phyloP scores from a whole-genome alignment of 2,888 invertebrate species.

The Xylocampa areola region DNA sequence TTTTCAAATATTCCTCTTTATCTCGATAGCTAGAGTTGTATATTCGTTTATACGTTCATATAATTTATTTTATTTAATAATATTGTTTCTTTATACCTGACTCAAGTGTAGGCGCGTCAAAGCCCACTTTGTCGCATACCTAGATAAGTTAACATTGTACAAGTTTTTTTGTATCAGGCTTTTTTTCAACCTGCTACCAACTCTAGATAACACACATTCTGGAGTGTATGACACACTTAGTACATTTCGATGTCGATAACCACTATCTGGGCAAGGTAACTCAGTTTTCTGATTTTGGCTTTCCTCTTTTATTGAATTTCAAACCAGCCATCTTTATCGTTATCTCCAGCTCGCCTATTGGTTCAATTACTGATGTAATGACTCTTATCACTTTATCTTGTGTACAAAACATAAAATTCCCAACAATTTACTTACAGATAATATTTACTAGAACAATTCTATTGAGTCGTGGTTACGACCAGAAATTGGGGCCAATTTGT shows the following conservation, averaged over 20 bases:
- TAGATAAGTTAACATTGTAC: conserved; percentile 54
- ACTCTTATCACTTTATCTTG: conserved; percentile 52
- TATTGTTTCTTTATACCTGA: conserved; percentile 33
- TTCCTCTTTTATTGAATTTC: conserved; percentile 51
- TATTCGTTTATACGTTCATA: too few species aligned
- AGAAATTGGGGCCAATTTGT: conserved; percentile 80
- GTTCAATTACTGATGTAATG: conserved; percentile 26
- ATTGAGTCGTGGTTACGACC: conserved; percentile 55
- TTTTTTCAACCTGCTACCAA: conserved; percentile 67
- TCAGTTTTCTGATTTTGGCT: conserved; percentile 49
- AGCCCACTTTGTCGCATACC: conserved; percentile 32
- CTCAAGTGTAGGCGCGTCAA: conserved; percentile 30
- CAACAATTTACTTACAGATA: conserved; percentile 48
- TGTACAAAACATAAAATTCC: conserved; percentile 41
- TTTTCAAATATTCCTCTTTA: too few species aligned
- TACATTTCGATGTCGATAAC: conserved; percentile 70
- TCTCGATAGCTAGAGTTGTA: too few species aligned
- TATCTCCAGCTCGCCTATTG: conserved; percentile 44
- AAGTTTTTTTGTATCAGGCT: conserved; percentile 42
- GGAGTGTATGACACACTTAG: conserved; percentile 76
- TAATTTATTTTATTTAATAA: conserved; percentile 1
- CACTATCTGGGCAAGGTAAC: conserved; percentile 56
- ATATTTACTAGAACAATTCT: conserved; percentile 55
- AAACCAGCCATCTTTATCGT: conserved; percentile 43
- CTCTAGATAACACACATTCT: conserved; percentile 65